Evolutionary conservation across 2,888 invertebrate genomes (phyloP).

Genomic region (Melinaea menophilus): DNA sequence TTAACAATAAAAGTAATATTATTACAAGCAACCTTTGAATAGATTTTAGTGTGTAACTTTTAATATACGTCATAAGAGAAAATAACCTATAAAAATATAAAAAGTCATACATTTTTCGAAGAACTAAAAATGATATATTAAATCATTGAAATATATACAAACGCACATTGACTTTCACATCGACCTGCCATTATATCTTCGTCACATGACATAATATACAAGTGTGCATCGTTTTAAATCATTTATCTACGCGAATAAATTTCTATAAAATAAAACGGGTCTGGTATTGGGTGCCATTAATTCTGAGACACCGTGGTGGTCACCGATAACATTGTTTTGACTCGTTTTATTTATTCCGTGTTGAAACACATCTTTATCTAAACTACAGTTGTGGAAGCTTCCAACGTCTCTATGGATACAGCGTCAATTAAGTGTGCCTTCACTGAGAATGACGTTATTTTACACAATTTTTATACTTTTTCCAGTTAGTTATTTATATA

Average conservation of each 20-base stretch:
- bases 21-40: slow-evolving; percentile 17
- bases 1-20: slow-evolving; percentile 32
- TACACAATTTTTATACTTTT: slow-evolving; percentile 13
- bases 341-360: slow-evolving; percentile 67
- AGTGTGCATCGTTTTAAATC: slow-evolving; percentile 24
- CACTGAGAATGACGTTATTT: slow-evolving; percentile 36
- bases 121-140: neutral
- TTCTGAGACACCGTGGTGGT: slow-evolving; percentile 67
- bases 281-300: slow-evolving; percentile 61
- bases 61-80: neutral
- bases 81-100: neutral
- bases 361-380: slow-evolving; percentile 67
- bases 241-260: slow-evolving; percentile 29
- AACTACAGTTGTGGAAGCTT: slow-evolving; percentile 71
- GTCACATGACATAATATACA: slow-evolving; percentile 12
- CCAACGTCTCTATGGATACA: slow-evolving; percentile 54
- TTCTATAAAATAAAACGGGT: slow-evolving; percentile 42
- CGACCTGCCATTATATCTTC: neutral
- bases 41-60: neutral
- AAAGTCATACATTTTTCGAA: too few species aligned
- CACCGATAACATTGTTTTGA: slow-evolving; percentile 69
- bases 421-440: slow-evolving; percentile 56
- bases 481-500: neutral
- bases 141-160: neutral
- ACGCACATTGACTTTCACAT: neutral